phyloP scores from a whole-genome alignment of 1,140 invertebrate genomes.

The Tribolium madens region DNA sequence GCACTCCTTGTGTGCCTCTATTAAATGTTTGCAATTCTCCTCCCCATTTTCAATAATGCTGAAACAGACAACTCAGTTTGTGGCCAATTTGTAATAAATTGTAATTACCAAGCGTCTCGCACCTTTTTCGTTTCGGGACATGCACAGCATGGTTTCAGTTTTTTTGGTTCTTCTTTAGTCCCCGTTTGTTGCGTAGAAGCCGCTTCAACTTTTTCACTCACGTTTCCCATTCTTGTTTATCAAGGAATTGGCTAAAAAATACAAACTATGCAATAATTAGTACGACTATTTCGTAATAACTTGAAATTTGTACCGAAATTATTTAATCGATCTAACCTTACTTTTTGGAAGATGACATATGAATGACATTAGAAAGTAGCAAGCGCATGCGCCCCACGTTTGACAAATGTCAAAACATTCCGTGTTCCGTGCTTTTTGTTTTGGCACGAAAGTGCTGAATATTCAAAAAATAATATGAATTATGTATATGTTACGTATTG shows the following conservation, averaged over 20 bases:
- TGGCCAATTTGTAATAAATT: slow-evolving; percentile 41
- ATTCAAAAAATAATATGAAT: background rate
- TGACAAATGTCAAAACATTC: too few species aligned
- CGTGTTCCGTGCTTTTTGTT: background rate
- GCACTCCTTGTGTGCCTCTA: slow-evolving; percentile 97
- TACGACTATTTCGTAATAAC: background rate
- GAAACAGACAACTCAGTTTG: slow-evolving; percentile 65
- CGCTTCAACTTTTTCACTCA: slow-evolving; percentile 61
- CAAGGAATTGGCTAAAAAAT: background rate
- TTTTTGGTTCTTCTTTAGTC: slow-evolving; percentile 70
- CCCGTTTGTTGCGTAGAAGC: slow-evolving; percentile 56
- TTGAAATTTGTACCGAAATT: background rate
- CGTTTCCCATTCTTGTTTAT: slow-evolving; percentile 54
- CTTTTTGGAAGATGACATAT: background rate
- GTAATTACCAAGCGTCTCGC: slow-evolving; percentile 87
- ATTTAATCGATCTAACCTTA: background rate
- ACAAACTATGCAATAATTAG: background rate
- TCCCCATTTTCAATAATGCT: slow-evolving; percentile 95
- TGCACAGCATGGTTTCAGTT: slow-evolving; percentile 96
- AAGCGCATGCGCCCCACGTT: too few species aligned
- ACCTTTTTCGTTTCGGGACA: slow-evolving; percentile 96
- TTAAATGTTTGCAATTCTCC: slow-evolving; percentile 89
- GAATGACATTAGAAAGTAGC: too few species aligned
- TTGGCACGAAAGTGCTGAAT: background rate
- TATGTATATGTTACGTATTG: background rate